A percentile compares a stretch with the other conserved stretches of the same genome.
phyloP scores from a whole-genome alignment of 2,888 invertebrate species.

The Apamea monoglypha region DNA sequence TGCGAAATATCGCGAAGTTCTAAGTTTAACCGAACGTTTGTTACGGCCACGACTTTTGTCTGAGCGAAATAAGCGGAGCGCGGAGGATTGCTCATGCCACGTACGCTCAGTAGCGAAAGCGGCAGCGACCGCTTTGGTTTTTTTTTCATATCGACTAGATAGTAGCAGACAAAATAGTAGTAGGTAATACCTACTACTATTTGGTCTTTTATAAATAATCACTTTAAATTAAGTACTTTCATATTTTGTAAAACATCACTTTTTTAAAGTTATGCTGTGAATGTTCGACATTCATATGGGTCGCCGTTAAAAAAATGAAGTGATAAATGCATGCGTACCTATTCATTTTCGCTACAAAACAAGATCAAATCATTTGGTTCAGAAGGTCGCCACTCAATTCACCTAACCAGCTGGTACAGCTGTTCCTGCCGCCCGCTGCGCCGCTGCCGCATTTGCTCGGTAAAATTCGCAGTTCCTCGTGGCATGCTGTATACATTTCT shows the following conservation, averaged over 20 bases:
- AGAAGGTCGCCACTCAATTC: not conserved
- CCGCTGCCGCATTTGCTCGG: not conserved
- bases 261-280: no score
- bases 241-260: no score
- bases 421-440: no score
- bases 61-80: not conserved
- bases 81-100: not conserved
- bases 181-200: no score
- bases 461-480: not conserved
- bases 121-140: not conserved
- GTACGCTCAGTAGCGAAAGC: not conserved
- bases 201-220: not conserved
- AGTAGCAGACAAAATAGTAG: not conserved
- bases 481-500: not conserved
- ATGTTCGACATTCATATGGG: no score
- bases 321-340: no score
- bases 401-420: not conserved
- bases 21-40: not conserved
- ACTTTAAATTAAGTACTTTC: no score
- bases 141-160: no score
- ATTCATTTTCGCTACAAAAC: no score
- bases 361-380: not conserved
- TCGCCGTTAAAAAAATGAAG: no score
- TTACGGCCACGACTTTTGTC: not conserved
- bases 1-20: not conserved